Evolutionary conservation across 1,140 invertebrate genomes (phyloP), one percentile per base, ranked within the genome.

Genomic region (Pantala flavescens): DNA sequence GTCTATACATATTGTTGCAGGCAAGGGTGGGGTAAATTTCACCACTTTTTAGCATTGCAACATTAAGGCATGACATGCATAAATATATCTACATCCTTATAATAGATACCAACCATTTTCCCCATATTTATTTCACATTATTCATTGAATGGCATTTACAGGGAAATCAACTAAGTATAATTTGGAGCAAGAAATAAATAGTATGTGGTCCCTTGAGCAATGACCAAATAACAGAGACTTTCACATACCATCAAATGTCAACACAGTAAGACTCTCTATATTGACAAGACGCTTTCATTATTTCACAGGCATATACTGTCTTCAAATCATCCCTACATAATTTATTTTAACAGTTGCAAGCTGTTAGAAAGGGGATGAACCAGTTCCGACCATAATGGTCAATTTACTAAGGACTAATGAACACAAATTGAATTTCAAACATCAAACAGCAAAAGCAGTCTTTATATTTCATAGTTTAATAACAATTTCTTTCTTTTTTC

Each of bases 371-470:
- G 28, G 12, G 49, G 49, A 21, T 21, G n/a, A 63, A 19, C 49
- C 49, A 63, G 49, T 63, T 63, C 49, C n/a, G 49, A 63, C 49
- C 49, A 63, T 63, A 63, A 63, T 63, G 49, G 49, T 63, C 49
- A 19, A 19, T 19, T 21, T 14, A 63, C 49, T 63, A 19, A 63
- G 12, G n/a, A 63, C 49, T 63, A 63, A 63, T 63, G 49, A 63
- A 63, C 49, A 63, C 49, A 63, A 63, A 63, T 19, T 63, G 49
- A 63, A 63, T 63, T 63, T 63, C 49, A 63, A 63, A 63, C 49
- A 63, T 63, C 49, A 63, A 63, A 63, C 49, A 63, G 49, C 49
- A 63, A 63, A 63, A 63, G 49, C 49, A 63, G 49, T 63, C 49
- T 63, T 63, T 21, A 63, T 63, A 63, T 63, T 63, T 63, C 49